phyloP scores from a whole-genome alignment of 2,113 vertebrate species.

The Emberiza fucata region DNA sequence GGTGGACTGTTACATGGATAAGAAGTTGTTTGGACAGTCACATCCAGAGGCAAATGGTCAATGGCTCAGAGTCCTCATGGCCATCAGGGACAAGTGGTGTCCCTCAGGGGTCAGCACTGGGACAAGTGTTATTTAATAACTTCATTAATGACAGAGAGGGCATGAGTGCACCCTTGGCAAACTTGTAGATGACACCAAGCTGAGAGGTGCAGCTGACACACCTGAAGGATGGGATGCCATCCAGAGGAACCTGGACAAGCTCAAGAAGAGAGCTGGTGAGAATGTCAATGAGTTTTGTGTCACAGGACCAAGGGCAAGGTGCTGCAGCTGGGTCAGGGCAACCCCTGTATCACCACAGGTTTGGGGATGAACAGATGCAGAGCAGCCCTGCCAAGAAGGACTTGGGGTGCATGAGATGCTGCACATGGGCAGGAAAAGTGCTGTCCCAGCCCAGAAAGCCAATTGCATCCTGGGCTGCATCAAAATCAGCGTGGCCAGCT shows the following conservation, averaged over 20 bases:
- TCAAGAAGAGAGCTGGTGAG: background rate
- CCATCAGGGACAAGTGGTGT: background rate
- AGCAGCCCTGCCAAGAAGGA: background rate
- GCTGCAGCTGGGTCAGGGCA: background rate
- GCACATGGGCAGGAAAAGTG: background rate
- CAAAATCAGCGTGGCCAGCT: background rate
- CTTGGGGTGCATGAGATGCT: background rate
- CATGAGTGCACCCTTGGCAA: rapidly evolving
- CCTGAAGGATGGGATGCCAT: background rate
- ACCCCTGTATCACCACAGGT: background rate
- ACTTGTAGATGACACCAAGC: background rate
- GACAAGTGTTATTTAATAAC: background rate
- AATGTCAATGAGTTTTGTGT: background rate
- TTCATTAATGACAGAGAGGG: background rate
- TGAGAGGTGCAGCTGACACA: background rate
- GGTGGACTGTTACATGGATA: background rate
- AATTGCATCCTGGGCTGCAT: background rate
- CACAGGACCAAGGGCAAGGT: background rate
- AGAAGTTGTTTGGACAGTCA: background rate
- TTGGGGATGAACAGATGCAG: background rate
- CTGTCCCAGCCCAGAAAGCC: background rate
- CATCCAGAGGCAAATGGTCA: background rate
- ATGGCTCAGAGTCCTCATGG: background rate
- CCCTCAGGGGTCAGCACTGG: background rate
- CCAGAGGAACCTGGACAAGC: background rate